Conservation (phyloP, 2,797 vertebrate species). For the Ctenopoma kingsleyae region DNA sequence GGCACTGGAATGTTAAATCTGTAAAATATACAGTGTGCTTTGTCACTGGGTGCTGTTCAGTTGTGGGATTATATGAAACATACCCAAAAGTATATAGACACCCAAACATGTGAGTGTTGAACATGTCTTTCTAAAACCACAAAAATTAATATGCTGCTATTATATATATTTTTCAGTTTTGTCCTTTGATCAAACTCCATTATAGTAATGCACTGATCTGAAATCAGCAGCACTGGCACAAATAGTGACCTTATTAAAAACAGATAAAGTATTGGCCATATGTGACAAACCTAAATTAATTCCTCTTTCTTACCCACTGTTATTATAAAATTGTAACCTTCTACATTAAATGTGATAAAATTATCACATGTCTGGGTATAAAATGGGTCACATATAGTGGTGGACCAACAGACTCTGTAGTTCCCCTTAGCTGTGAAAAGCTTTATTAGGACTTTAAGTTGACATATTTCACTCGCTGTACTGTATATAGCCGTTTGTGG, state of each 20-base stretch:
- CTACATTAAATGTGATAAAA: background rate
- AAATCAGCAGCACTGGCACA: background rate
- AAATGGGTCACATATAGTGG: background rate
- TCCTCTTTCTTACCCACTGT: background rate
- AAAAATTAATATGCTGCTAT: background rate
- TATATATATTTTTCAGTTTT: background rate
- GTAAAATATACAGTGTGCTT: constrained; percentile 33
- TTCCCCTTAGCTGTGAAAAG: background rate
- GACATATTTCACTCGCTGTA: no score
- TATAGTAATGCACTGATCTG: background rate
- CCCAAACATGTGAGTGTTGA: background rate
- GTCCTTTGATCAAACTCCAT: background rate
- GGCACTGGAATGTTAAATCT: no score
- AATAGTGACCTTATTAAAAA: constrained; percentile 7
- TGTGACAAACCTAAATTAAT: constrained; percentile 4
- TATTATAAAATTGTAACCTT: background rate
- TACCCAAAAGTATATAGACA: background rate
- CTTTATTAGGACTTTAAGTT: no score
- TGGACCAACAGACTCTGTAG: background rate
- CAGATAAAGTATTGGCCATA: background rate
- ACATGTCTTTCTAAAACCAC: background rate
- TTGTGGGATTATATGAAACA: background rate
- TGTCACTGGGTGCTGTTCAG: constrained; percentile 1
- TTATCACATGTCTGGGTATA: background rate
- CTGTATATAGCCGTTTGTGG: no score